Conservation (phyloP, 2,113 vertebrate genomes). For the Xenopus tropicalis region DNA sequence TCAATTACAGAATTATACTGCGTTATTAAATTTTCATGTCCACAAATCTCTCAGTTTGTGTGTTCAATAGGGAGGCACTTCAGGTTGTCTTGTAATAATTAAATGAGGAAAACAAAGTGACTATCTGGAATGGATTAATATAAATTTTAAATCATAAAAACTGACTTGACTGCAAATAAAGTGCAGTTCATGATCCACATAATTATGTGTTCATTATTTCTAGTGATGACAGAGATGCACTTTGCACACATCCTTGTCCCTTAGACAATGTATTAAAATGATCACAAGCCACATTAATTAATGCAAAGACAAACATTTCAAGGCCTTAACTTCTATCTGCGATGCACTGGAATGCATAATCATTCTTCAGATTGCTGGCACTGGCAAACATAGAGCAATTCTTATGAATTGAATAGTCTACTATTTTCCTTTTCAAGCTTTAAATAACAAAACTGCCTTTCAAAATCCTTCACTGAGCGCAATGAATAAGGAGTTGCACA, state of each 20-base stretch:
- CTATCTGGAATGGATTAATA: not conserved
- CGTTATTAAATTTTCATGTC: slow-evolving; percentile 30
- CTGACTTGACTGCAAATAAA: not conserved
- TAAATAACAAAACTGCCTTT: no score
- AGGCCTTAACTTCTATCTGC: no score
- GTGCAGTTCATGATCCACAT: not conserved
- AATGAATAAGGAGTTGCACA: no score
- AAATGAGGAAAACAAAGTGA: slow-evolving; percentile 3
- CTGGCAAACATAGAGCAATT: no score
- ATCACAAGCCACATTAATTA: no score
- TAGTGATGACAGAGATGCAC: not conserved
- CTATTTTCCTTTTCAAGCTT: no score
- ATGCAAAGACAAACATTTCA: not conserved
- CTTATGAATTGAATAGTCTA: no score
- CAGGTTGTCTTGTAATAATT: slow-evolving; percentile 21
- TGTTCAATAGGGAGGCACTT: slow-evolving; percentile 18
- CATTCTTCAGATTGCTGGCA: no score
- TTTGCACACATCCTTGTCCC: not conserved
- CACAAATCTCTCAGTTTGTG: slow-evolving; percentile 4
- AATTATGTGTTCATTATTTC: not conserved
- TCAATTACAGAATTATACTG: slow-evolving; percentile 30
- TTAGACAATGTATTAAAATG: not conserved
- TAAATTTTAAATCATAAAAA: not conserved
- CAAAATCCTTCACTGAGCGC: no score
- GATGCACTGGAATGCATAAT: no score